Conservation (phyloP, 2,797 vertebrate genomes). For the Sphaeramia orbicularis region DNA sequence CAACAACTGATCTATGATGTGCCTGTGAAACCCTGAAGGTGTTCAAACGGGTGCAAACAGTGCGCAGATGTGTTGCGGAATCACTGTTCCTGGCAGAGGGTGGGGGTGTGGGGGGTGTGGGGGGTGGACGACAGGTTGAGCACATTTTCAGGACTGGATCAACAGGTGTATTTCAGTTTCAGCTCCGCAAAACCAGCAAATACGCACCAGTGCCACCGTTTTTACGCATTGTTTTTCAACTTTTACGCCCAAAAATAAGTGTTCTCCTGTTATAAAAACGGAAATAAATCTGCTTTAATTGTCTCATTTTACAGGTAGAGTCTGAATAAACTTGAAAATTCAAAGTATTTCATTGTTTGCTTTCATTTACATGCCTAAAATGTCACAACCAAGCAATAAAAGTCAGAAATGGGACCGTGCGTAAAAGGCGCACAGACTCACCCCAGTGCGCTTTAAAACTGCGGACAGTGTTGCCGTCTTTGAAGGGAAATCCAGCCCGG, state of each 20-base stretch:
- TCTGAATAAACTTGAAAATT: no score
- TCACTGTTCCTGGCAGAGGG: conserved; percentile 4
- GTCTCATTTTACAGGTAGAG: no score
- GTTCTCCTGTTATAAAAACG: neutral
- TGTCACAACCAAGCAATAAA: no score
- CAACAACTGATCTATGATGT: conserved; percentile 18
- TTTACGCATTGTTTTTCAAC: fast-evolving
- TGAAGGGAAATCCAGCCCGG: conserved; percentile 78
- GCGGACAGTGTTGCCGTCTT: conserved; percentile 93
- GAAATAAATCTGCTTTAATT: neutral
- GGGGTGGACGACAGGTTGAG: conserved; percentile 59
- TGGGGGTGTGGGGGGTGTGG: no score
- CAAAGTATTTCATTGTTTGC: no score
- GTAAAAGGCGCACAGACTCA: conserved; percentile 69
- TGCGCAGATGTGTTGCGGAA: conserved; percentile 2
- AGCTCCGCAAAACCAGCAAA: conserved; percentile 6
- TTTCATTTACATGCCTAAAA: no score
- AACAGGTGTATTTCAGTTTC: conserved; percentile 75
- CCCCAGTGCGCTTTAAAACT: conserved; percentile 87
- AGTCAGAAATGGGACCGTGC: neutral
- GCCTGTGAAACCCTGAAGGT: conserved; percentile 37
- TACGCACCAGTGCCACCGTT: neutral
- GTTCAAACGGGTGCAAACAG: conserved; percentile 5
- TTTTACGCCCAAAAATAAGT: neutral
- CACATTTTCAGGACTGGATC: conserved; percentile 39